Evolutionary conservation across 2,113 vertebrate genomes (phyloP), one percentile per base, ranked within the genome.

Genomic region (Galemys pyrenaicus): DNA sequence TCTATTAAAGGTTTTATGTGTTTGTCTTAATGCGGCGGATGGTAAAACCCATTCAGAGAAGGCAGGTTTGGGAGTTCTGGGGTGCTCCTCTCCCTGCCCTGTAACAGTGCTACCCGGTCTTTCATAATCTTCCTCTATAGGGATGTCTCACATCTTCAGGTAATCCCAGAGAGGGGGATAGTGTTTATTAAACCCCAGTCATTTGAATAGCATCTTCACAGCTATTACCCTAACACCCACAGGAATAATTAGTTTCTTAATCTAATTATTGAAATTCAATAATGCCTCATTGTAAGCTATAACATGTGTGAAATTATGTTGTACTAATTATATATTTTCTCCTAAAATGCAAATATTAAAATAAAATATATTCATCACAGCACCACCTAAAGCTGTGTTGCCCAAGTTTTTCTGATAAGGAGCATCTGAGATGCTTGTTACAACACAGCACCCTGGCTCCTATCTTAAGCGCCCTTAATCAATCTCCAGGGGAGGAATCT

Each of bases 221-320:
- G 51, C 20, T 35, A 13, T 70, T 80, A 54, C 8, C 17, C 37
- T 51, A 54, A 26, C 28, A 62, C 54, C 51, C 71, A 94, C 16
- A 77, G 62, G 60, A 30, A 39, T 39, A 87, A 75, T 79, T 90
- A 41, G n/a, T 82, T 95, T 91, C 68, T 88, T 78, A 93, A 89
- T 41, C 60, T 92, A 86, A 81, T 82, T 46, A 56, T 44, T 58
- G 68, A 92, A 86, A 51, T 86, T 92, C 60, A 92, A 30, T 51
- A 91, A 26, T 80, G 26, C 17, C 44, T 87, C 30, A 56, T 6
- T 51, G 5, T 77, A 89, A 95, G 62, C n/a, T 80, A 17, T 70
- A 67, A 51, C 67, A 91, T 85, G 46, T 71, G 10, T 82, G 90
- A 87, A 83, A 78, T 77, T 75, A 12, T 67, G 22, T 80, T 46